Percentiles rank a stretch among this genome's conserved stretches.
Evolutionary conservation across 1,140 invertebrate genomes (phyloP).

Genomic region (Euwallacea similis): DNA sequence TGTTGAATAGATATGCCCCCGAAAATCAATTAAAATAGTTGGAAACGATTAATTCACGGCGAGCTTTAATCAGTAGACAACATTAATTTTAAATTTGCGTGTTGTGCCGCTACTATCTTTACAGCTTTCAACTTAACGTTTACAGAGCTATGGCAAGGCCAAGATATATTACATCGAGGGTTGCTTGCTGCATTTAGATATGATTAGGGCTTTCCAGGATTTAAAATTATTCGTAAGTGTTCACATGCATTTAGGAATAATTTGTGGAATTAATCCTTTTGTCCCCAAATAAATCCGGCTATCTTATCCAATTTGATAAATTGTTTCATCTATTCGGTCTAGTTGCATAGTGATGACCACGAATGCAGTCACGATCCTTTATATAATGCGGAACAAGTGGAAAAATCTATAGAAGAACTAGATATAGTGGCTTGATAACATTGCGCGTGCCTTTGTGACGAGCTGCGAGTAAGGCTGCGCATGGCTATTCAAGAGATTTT

Average conservation of each 20-base stretch:
- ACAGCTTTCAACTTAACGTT: constrained; percentile 22
- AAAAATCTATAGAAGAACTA: no score
- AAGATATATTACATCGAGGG: constrained; percentile 23
- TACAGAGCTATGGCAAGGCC: constrained; percentile 20
- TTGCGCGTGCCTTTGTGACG: no score
- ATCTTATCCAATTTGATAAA: no score
- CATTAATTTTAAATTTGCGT: constrained; percentile 38
- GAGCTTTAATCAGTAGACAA: constrained; percentile 36
- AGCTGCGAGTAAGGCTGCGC: no score
- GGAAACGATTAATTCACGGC: constrained; percentile 32
- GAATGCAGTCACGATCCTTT: no score
- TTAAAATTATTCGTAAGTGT: constrained; percentile 9
- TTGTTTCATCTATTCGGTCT: no score
- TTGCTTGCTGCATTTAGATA: constrained; percentile 19
- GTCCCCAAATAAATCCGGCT: no score
- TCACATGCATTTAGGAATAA: background rate
- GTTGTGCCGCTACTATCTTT: constrained; percentile 32
- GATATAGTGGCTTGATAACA: no score
- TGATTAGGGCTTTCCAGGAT: constrained; percentile 7
- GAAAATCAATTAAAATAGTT: constrained; percentile 37
- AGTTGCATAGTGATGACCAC: no score
- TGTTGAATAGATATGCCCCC: constrained; percentile 20
- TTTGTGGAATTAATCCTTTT: no score
- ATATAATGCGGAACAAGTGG: no score
- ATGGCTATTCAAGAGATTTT: no score